Percentiles rank a stretch among this genome's conserved stretches.
These are phyloP conservation scores for Uria lomvia DNA, from an alignment of 2,113 vertebrate species.

Conservation along the genomic window DNA sequence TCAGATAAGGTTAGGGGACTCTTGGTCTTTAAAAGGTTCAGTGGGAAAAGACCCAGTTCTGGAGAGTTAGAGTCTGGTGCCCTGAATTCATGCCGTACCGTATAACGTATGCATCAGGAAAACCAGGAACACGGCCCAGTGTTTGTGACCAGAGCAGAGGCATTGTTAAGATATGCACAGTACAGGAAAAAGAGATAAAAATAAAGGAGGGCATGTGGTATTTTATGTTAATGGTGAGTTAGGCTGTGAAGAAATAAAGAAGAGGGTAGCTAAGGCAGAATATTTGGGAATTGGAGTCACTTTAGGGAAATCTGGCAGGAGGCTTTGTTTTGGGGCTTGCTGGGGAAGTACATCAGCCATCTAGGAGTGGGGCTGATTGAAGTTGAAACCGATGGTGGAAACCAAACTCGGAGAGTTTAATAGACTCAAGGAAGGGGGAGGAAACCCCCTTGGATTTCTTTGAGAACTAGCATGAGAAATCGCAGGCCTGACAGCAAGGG, in stretches of 20 bases:
- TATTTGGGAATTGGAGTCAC: neutral
- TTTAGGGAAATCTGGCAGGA: neutral
- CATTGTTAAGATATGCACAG: neutral
- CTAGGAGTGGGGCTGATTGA: neutral
- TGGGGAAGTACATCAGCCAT: neutral
- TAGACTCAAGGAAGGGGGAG: neutral
- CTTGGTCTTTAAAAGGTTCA: neutral
- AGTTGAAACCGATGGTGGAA: neutral
- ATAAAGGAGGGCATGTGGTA: neutral
- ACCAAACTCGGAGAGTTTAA: neutral
- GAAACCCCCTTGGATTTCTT: slow-evolving; percentile 20
- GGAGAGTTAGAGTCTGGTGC: neutral
- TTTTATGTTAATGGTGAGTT: neutral
- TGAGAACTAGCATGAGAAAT: slow-evolving; percentile 34
- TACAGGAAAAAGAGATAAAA: neutral
- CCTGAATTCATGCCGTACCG: neutral
- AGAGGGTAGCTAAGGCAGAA: neutral
- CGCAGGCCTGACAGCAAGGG: neutral
- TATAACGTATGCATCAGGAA: neutral
- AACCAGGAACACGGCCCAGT: neutral
- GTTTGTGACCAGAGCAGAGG: neutral
- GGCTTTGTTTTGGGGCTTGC: neutral
- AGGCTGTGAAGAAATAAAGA: neutral
- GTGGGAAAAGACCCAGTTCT: neutral
- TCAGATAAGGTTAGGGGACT: neutral